Evolutionary conservation across 1,140 invertebrate genomes (phyloP).

Genomic region (Drosophila neocordata): DNA sequence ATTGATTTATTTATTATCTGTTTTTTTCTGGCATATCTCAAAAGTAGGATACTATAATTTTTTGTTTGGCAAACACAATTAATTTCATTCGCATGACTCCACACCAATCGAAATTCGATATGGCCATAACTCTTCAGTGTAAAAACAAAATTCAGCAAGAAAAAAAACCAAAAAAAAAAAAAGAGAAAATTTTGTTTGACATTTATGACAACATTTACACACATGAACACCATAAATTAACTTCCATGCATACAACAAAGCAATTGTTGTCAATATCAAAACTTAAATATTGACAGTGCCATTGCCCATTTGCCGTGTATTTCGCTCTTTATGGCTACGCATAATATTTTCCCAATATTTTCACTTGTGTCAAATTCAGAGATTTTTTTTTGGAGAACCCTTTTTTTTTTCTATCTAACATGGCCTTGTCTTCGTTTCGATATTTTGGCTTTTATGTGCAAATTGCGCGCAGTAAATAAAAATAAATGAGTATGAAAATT

Average conservation of each 20-base stretch:
- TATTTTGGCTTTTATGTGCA: slow-evolving; percentile 66
- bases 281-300: slow-evolving; percentile 79
- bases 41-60: slow-evolving; percentile 17
- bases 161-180: background rate
- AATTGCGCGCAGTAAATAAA: slow-evolving; percentile 81
- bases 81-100: slow-evolving; percentile 44
- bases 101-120: slow-evolving; percentile 38
- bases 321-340: slow-evolving; percentile 66
- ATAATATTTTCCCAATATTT: slow-evolving; percentile 75
- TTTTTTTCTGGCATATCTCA: background rate
- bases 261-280: slow-evolving; percentile 68
- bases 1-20: too few species aligned
- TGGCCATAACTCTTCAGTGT: slow-evolving; percentile 47
- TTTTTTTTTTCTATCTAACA: too few species aligned
- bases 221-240: slow-evolving; percentile 79
- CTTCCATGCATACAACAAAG: slow-evolving; percentile 56
- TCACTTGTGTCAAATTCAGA: slow-evolving; percentile 63
- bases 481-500: slow-evolving; percentile 81
- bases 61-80: slow-evolving; percentile 24
- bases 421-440: too few species aligned
- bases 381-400: slow-evolving; percentile 67
- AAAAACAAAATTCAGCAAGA: slow-evolving; percentile 22
- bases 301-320: slow-evolving; percentile 60
- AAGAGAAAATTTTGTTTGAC: slow-evolving; percentile 57
- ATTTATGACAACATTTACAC: slow-evolving; percentile 79